These are phyloP conservation scores for Lagorchestes hirsutus DNA, from an alignment of 2,797 vertebrate genomes.

Conservation along the genomic window DNA sequence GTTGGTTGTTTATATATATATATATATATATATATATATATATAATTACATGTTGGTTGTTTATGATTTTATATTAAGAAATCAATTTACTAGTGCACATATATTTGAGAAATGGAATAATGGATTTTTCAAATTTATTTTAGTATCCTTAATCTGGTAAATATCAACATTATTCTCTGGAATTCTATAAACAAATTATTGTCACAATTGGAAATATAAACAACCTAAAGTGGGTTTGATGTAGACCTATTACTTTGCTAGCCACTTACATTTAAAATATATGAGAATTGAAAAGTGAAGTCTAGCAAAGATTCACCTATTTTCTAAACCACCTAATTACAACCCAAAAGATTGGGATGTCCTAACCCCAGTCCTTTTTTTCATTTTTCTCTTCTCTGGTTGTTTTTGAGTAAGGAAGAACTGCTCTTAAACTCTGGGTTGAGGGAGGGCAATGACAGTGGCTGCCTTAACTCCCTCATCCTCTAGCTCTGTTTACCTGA, in stretches of 20 bases:
- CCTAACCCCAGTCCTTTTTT: neutral
- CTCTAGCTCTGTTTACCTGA: neutral
- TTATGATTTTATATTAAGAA: slow-evolving; percentile 74
- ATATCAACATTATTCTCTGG: slow-evolving; percentile 43
- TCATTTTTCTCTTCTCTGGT: neutral
- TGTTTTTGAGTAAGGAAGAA: neutral
- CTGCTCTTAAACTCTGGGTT: neutral
- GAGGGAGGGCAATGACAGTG: neutral
- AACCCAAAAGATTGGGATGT: neutral
- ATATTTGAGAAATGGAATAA: slow-evolving; percentile 60
- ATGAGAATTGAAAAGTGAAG: neutral
- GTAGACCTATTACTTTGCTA: neutral
- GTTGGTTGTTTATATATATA: neutral
- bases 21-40: too few species aligned
- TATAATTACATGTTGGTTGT: slow-evolving; percentile 24
- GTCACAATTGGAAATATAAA: slow-evolving; percentile 34
- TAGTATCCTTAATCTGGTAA: slow-evolving; percentile 60
- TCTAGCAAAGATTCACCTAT: neutral
- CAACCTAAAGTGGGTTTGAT: neutral
- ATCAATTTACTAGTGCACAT: slow-evolving; percentile 59
- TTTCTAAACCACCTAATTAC: neutral
- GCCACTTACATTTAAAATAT: neutral
- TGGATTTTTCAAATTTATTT: slow-evolving; percentile 60
- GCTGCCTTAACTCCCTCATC: neutral
- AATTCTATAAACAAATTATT: slow-evolving; percentile 52